These are phyloP conservation scores for Lasioglossum leucozonium DNA, from an alignment of 2,888 invertebrate species.

Conservation along the genomic window DNA sequence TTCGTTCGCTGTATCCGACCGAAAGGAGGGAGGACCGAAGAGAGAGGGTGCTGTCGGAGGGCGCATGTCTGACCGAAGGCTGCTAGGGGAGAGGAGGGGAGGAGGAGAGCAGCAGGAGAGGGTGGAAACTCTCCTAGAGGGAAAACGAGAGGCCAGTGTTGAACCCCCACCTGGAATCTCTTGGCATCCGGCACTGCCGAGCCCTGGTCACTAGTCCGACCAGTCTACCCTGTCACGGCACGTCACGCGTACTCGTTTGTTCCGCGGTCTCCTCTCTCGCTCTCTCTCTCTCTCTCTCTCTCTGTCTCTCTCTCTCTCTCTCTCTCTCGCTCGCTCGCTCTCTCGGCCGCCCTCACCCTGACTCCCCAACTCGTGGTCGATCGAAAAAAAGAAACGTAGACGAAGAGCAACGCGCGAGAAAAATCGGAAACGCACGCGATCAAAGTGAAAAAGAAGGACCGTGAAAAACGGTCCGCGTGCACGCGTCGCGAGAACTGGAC, in stretches of 20 bases:
- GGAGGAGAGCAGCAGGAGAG: constrained; percentile 38
- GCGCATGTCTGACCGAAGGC: constrained; percentile 61
- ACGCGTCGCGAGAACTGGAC: constrained; percentile 3
- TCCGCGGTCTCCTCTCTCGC: not conserved
- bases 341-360: not conserved
- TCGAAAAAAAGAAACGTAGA: not conserved
- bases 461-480: constrained; percentile 6
- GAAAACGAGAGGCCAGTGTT: constrained; percentile 59
- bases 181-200: constrained; percentile 68
- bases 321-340: constrained; percentile 2
- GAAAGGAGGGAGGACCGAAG: too few species aligned
- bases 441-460: not conserved
- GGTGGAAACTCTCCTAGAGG: constrained; percentile 44
- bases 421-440: not conserved
- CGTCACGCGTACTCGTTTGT: constrained; percentile 51
- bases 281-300: not conserved
- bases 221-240: constrained; percentile 73
- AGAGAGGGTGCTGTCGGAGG: constrained; percentile 35
- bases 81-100: constrained; percentile 35
- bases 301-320: too few species aligned
- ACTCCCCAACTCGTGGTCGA: constrained; percentile 1
- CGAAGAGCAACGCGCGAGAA: not conserved
- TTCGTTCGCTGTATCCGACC: not conserved
- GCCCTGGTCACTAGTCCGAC: constrained; percentile 76
- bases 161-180: constrained; percentile 53